Conservation (phyloP, 2,888 invertebrate species). For the Phasia obesa region DNA sequence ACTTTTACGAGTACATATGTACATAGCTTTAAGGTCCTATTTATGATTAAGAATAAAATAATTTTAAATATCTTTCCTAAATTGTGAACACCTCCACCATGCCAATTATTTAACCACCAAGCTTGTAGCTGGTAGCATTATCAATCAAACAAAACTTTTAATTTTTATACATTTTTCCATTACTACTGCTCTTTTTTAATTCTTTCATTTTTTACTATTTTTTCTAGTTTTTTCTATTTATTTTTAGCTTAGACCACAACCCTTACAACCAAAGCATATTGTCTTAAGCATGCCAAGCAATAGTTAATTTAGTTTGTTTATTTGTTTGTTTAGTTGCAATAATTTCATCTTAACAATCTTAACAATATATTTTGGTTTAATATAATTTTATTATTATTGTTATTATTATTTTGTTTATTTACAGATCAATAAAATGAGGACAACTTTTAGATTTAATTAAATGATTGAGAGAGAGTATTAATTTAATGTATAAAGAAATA, state of each 20-base stretch:
- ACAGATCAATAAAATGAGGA: slow-evolving; percentile 68
- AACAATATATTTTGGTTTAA: slow-evolving; percentile 31
- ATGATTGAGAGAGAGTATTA: slow-evolving; percentile 37
- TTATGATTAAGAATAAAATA: too few relatives aligned
- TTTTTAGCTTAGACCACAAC: slow-evolving; percentile 48
- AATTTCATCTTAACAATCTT: slow-evolving; percentile 9
- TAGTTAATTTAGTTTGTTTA: slow-evolving; percentile 48
- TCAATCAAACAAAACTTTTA: neutral
- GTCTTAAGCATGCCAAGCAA: slow-evolving; percentile 43
- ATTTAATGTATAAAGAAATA: slow-evolving; percentile 37
- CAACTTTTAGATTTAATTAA: slow-evolving; percentile 67
- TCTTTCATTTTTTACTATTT: slow-evolving; percentile 12
- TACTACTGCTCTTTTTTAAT: neutral
- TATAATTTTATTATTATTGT: slow-evolving; percentile 66
- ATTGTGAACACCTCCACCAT: too few relatives aligned
- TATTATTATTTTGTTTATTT: slow-evolving; percentile 67
- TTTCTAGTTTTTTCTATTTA: neutral
- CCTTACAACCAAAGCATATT: slow-evolving; percentile 3
- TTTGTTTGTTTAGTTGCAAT: slow-evolving; percentile 40
- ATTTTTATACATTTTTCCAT: neutral
- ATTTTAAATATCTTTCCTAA: too few relatives aligned
- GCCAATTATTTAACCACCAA: too few relatives aligned
- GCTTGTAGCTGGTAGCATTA: too few relatives aligned
- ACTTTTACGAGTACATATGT: too few relatives aligned
- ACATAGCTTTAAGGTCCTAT: too few relatives aligned